Evolutionary conservation across 2,888 invertebrate genomes (phyloP), one percentile per base, ranked within the genome.

Genomic region (Taenaris catops): DNA sequence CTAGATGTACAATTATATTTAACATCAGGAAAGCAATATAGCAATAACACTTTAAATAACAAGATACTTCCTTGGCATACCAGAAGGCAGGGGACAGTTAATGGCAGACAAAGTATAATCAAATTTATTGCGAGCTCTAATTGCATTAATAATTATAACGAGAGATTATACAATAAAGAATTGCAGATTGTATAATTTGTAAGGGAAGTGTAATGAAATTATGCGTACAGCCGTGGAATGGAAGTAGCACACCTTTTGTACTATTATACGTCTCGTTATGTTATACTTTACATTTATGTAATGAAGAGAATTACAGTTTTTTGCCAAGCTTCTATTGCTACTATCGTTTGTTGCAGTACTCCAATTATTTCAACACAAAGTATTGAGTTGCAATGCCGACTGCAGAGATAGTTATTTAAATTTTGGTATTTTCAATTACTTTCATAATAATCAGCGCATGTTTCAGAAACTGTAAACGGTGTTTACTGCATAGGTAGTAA

Each of bases 221-320:
- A 62, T 56, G 58, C 62, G 56, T 57, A 31, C 58, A 60, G 55
- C 53, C 58, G 53, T 53, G 58, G 55, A 73, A 71, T 58, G 63
- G 60, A 70, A 68, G 67, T 72, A 63, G 66, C 58, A 58, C 69
- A 58, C 66, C 69, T 72, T 76, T 78, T 71, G 69, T 73, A 40
- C 40, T 33, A 33, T 59, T 53, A 63, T 64, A 45, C 58, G 55
- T 53, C 52, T 57, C 55, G 55, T 65, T 59, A 64, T 63, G 59
- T 55, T 59, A 62, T 61, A 34, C 36, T 36, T 53, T 48, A 27
- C 45, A 52, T 59, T 74, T 74, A 65, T 62, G 63, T 63, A 74
- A 72, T 55, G 57, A 53, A 55, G 61, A 57, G 57, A 58, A 53
- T 58, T 47, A 49, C 48, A 48, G 53, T 53, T n/a, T 49, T 49